Base-by-base conservation (phyloP, 1,140 invertebrate genomes). In the Neodiprion fabricii region DNA sequence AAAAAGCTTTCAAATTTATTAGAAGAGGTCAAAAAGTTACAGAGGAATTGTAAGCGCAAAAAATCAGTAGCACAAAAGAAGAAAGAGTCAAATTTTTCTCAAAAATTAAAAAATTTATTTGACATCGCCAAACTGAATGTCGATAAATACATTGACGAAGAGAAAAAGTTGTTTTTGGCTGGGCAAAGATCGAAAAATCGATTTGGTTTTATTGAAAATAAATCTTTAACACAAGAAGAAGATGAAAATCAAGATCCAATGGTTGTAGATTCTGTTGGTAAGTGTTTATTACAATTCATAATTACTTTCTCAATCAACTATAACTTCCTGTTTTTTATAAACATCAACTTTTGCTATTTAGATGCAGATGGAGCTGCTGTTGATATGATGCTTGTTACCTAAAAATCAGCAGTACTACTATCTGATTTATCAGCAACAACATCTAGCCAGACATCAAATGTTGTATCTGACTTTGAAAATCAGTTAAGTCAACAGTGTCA, bases 101-200 rank as follows among this genome's bases (percentile, higher is more conserved):
- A 50, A 1, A 71, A 71, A 71, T 71, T 71, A 12, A 71, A 71
- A 71, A 71, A 71, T 71, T 71, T 50, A 71, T 71, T 71, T 48
- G 48, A 71, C 48, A 71, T 71, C 61, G 70, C 49, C 28, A 28
- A 71, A 53, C 47, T 71, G 11, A 71, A 71, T 49, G 53, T 71
- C 70, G 49, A 49, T 48, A 71, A 50, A 48, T 71, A 48, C 48
- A 53, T 71, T 50, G 48, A 53, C 28, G 70, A 61, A 28, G 14
- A 71, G 12, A 28, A 50, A 49, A 71, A 71, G n/a, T 71, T 71
- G 48, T 71, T 71, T n/a, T 1, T 71, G 49, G 70, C 68, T 14
- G 68, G 68, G 0, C 68, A 70, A 70, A 70, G 68, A 70, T 70
- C 68, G 48, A 70, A 48, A 70, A 70, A 48, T 70, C 68, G 70